A percentile compares a stretch with the other conserved stretches of the same genome.
phyloP scores from a whole-genome alignment of 2,113 vertebrate genomes.

The Sylvicapra grimmia region DNA sequence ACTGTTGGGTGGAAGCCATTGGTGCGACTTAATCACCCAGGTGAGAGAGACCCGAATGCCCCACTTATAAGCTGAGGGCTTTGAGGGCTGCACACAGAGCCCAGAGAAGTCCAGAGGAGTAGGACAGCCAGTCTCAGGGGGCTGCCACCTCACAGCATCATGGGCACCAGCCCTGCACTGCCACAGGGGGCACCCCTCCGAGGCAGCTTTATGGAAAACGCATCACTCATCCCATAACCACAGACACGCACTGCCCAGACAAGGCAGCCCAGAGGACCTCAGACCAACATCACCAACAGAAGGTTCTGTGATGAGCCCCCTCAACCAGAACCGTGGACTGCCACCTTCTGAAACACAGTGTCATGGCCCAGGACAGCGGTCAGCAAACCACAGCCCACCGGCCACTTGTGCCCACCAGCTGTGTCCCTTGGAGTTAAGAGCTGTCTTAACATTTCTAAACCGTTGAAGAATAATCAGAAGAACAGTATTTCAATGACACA shows the following conservation, averaged over 20 bases:
- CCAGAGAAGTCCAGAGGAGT: too few species aligned
- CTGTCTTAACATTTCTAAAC: neutral
- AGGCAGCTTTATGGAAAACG: neutral
- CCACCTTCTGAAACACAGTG: neutral
- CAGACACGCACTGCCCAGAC: fast-evolving
- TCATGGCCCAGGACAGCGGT: fast-evolving
- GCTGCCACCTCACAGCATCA: neutral
- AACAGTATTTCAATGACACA: neutral
- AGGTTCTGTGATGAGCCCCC: fast-evolving
- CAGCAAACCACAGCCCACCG: neutral
- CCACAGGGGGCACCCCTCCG: neutral
- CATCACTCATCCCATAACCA: fast-evolving
- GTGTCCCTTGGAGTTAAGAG: neutral
- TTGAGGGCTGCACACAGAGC: too few species aligned
- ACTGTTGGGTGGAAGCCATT: neutral
- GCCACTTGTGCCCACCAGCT: neutral
- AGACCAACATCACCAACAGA: neutral
- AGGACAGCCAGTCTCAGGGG: neutral
- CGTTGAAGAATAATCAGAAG: neutral
- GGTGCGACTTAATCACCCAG: neutral
- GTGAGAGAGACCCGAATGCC: neutral
- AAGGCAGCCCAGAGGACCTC: fast-evolving
- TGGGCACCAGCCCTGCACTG: too few species aligned
- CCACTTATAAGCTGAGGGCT: fast-evolving
- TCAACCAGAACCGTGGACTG: neutral